Evolutionary conservation across 2,797 vertebrate genomes (phyloP).

Genomic region (Tauraco hartlaubi): DNA sequence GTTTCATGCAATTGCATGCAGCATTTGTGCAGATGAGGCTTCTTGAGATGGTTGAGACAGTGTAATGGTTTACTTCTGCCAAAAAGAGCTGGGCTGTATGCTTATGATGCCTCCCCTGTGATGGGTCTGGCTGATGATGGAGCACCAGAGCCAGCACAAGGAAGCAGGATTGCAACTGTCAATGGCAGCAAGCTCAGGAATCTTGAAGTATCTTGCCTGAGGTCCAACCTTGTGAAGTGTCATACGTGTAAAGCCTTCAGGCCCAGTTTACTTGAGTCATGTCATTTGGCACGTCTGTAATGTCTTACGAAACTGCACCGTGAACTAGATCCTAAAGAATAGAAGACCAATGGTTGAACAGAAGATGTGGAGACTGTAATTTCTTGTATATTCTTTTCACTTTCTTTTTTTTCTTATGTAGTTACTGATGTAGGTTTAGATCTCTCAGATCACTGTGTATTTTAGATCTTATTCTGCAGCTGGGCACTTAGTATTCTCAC

Average conservation of each 20-base stretch:
- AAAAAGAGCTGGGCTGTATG: neutral
- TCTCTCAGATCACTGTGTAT: neutral
- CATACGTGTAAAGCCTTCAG: neutral
- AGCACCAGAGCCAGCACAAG: neutral
- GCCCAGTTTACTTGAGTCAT: neutral
- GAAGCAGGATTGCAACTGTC: neutral
- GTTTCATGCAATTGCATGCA: neutral
- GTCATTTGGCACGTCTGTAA: rapidly evolving
- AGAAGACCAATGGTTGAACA: neutral
- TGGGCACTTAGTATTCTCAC: neutral
- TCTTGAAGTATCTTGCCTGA: neutral
- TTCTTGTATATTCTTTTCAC: neutral
- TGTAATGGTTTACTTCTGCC: neutral
- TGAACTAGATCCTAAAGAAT: neutral
- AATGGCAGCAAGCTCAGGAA: neutral
- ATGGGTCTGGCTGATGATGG: neutral
- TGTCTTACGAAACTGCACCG: rapidly evolving
- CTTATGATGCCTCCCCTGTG: neutral
- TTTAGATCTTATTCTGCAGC: neutral
- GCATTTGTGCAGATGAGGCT: neutral
- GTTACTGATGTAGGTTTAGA: neutral
- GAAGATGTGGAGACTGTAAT: neutral
- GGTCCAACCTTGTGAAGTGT: neutral
- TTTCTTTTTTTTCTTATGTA: neutral
- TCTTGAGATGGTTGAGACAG: neutral